phyloP scores from a whole-genome alignment of 2,888 invertebrate species.

The Zhuqinia jingwanae region DNA sequence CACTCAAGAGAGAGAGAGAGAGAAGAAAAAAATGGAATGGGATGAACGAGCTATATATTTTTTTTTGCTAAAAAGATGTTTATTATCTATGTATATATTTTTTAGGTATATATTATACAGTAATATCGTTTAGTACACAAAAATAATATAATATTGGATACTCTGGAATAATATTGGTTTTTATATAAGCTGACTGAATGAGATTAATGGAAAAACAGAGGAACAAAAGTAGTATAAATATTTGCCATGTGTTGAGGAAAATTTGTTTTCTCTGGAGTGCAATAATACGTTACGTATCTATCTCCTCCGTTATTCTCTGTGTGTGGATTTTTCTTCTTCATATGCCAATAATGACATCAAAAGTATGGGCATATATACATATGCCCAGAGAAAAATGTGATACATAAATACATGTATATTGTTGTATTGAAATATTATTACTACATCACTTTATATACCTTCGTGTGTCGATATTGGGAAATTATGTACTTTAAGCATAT shows the following conservation, averaged over 20 bases:
- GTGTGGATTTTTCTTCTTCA: not conserved
- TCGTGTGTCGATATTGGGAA: too few species aligned
- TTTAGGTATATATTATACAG: not conserved
- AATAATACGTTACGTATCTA: slow-evolving; percentile 16
- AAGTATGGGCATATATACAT: too few species aligned
- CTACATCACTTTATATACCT: not conserved
- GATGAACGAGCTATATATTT: slow-evolving; percentile 22
- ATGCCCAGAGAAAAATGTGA: not conserved
- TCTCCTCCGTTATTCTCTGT: not conserved
- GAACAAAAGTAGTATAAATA: slow-evolving; percentile 59
- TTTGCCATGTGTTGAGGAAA: slow-evolving; percentile 45
- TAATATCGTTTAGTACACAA: slow-evolving; percentile 39
- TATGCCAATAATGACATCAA: too few species aligned
- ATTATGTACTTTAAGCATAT: slow-evolving; percentile 12
- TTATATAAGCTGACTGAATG: slow-evolving; percentile 1
- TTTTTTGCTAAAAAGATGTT: not conserved
- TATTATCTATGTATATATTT: not conserved
- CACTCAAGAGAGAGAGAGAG: slow-evolving; percentile 41
- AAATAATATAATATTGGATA: slow-evolving; percentile 31
- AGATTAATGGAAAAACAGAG: slow-evolving; percentile 32
- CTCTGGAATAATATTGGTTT: slow-evolving; percentile 19
- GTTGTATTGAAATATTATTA: not conserved
- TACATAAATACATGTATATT: not conserved
- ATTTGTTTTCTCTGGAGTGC: slow-evolving; percentile 54
- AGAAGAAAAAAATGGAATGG: slow-evolving; percentile 26